Evolutionary conservation across 1,140 invertebrate species (phyloP), one percentile per base, ranked within the genome.

Genomic region (Latrodectus geometricus): DNA sequence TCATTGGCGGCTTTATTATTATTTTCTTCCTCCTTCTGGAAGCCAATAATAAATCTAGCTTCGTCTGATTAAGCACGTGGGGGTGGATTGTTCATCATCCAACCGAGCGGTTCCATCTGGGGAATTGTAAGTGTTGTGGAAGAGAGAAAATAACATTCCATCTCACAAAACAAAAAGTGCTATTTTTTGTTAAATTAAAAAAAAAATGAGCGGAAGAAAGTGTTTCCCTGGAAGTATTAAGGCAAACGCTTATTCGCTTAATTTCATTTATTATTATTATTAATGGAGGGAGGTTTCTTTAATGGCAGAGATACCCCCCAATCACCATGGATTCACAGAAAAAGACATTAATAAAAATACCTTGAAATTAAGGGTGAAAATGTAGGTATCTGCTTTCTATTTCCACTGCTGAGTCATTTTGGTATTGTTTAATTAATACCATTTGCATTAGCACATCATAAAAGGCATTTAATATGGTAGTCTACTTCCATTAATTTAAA

Each of bases 31-130:
- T 54, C n/a, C 54, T 56, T 20, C 17, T 54, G 11, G 52, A 50
- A 49, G 72, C 54, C 75, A 77, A 86, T 86, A 77, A 86, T 86
- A 86, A 86, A 86, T 86, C 83, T 86, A 77, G 66, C 74, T 72
- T 49, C 75, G 83, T 77, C 74, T 86, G 83, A 86, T 86, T 86
- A 86, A 74, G 83, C 83, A 86, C 68, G 54, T 66, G 83, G 75
- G 56, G 35, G 65, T 69, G 77, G 77, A 86, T 86, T 86, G 83
- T 86, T 86, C 83, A 86, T 86, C 83, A 86, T 75, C 8, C 11
- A 11, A 56, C 48, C n/a, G 15, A 83, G 61, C 52, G 68, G 49
- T 56, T 86, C 74, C 72, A 77, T 77, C 83, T 48, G 21, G 65
- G 75, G 83, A 86, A 86, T 86, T 86, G 77, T 86, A 86, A 77